These are phyloP conservation scores for Desmodus rotundus DNA, from an alignment of 2,113 vertebrate species.

Conservation along the genomic window DNA sequence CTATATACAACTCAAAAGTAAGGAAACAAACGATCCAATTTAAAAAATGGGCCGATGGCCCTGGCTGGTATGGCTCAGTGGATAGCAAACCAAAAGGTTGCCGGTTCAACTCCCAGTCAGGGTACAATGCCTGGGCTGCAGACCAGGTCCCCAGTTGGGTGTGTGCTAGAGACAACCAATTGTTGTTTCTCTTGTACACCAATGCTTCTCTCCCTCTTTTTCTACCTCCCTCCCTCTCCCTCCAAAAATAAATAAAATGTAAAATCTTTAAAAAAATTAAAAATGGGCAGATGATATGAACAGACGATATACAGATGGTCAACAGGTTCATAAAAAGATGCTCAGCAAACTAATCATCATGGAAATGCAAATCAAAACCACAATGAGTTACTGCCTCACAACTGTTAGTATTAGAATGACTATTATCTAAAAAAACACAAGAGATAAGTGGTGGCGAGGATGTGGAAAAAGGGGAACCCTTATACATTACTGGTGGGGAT, in stretches of 20 bases:
- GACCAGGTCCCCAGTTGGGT: too few relatives aligned
- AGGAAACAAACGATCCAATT: background rate
- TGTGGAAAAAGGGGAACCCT: background rate
- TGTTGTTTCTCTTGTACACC: too few relatives aligned
- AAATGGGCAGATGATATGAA: background rate
- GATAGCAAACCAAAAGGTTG: too few relatives aligned
- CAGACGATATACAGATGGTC: background rate
- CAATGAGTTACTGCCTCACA: background rate
- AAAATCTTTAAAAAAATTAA: too few relatives aligned
- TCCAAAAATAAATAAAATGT: too few relatives aligned
- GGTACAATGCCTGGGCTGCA: too few relatives aligned
- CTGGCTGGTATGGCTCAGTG: too few relatives aligned
- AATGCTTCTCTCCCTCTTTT: too few relatives aligned
- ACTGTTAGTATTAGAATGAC: background rate
- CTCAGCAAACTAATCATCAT: background rate
- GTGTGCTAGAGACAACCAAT: too few relatives aligned
- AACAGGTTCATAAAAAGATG: background rate
- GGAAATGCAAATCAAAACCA: background rate
- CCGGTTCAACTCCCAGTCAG: too few relatives aligned
- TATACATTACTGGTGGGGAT: background rate
- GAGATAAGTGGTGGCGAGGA: background rate
- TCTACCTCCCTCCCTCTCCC: too few relatives aligned
- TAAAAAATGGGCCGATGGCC: background rate
- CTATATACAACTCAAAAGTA: background rate
- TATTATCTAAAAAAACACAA: background rate